Evolutionary conservation across 2,888 invertebrate genomes (phyloP).

Genomic region (Drosophila kambysellisi): DNA sequence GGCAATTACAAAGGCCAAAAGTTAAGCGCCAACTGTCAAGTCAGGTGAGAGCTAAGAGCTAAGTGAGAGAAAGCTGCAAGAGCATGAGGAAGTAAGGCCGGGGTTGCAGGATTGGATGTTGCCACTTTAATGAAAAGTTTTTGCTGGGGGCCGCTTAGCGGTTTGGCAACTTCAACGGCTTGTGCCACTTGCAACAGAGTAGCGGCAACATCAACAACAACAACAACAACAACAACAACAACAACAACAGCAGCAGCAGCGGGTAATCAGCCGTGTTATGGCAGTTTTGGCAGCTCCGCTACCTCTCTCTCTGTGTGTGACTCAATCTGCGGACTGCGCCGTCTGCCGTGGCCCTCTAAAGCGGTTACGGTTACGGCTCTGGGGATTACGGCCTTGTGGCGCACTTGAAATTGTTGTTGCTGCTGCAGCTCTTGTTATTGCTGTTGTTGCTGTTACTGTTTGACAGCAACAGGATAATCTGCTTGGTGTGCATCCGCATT

Average conservation of each 20-base stretch:
- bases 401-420: slow-evolving; percentile 59
- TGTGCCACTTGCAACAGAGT: slow-evolving; percentile 36
- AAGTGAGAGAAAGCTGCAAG: slow-evolving; percentile 8
- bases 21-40: slow-evolving; percentile 59
- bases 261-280: slow-evolving; percentile 66
- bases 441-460: slow-evolving; percentile 33
- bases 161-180: slow-evolving; percentile 62
- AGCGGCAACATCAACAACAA: slow-evolving; percentile 9
- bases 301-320: slow-evolving; percentile 11
- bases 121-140: slow-evolving; percentile 77
- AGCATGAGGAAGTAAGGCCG: neutral
- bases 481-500: slow-evolving; percentile 50
- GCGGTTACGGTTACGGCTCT: slow-evolving; percentile 57
- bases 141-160: slow-evolving; percentile 70
- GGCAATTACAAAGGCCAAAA: slow-evolving; percentile 73
- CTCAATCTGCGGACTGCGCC: slow-evolving; percentile 48
- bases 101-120: slow-evolving; percentile 23
- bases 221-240: no score
- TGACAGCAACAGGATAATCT: slow-evolving; percentile 66
- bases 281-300: slow-evolving; percentile 54
- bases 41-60: slow-evolving; percentile 40
- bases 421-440: slow-evolving; percentile 9
- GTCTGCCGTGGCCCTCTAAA: slow-evolving; percentile 47
- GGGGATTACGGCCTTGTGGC: slow-evolving; percentile 67
- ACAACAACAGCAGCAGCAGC: slow-evolving; percentile 11